Evolutionary conservation across 2,888 invertebrate genomes (phyloP), one percentile per base, ranked within the genome.

Genomic region (Hydrotaea diabolus): DNA sequence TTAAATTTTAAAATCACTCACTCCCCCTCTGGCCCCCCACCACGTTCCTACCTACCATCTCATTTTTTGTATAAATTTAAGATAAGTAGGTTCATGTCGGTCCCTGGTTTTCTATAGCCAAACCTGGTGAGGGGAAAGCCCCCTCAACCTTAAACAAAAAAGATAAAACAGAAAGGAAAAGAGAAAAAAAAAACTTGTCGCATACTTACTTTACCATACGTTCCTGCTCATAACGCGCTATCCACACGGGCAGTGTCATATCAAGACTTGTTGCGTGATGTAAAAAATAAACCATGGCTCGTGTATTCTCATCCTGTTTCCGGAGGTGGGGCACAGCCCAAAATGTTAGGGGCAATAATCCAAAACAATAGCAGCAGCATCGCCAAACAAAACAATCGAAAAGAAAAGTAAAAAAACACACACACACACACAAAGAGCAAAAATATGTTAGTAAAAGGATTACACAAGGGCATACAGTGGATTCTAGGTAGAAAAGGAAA

Each of bases 211-310:
- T 91, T 59, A 92, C 86, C 88, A 90, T 90, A 66, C 88, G 88
- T 77, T 90, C 90, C 86, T 91, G 88, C 53, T 91, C 91, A 71
- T 88, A 90, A n/a, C 89, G 89, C 46, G 91, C 89, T 86, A 91
- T 89, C 87, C 89, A 88, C 19, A 92, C 91, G 55, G 92, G 92
- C 87, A 95, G 95, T 90, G 94, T 94, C 66, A 96, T 92, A 86
- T 93, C 94, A 0, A 94, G 95, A 77, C 94, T 94, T 1, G 95
- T 94, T 0, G 97, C 96, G 89, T 97, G 96, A 88, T 96, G 95
- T 87, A 97, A 89, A 91, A 96, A 97, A 90, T 95, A 97, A 0
- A 96, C 94, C 87, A 96, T 91, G 0, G 96, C 97, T 82, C 95
- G 94, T 0, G 96, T 93, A 88, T 96, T 96, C 89, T 97, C 97